Evolutionary conservation across 1,140 invertebrate species (phyloP), one percentile per base, ranked within the genome.

Genomic region (Platorchestia sp.): DNA sequence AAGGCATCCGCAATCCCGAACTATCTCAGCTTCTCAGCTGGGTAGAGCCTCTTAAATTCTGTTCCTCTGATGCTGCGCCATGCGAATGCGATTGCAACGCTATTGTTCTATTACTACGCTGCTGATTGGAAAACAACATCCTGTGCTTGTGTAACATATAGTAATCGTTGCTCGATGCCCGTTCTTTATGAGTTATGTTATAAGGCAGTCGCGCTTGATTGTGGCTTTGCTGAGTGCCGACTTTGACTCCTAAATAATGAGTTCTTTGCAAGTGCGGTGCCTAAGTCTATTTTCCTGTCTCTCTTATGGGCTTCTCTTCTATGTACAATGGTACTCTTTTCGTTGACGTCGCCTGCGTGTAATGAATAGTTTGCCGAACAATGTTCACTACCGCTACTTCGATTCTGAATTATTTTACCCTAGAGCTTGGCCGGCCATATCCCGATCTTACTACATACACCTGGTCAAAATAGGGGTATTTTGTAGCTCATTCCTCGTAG

Each of bases 71-170:
- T 19, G 59, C 59, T 75, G 59, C 59, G 27, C 59, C 14, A 75
- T 27, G 59, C 59, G 59, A 75, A 75, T 42, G 43, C 36, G 40
- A 93, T 93, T 19, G 91, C 19, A 45, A 45, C 45, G 45, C 91
- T 45, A 93, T 93, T 93, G 91, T 93, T 93, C 91, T 10, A 45
- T 44, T 93, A 40, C 91, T 44, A 93, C 19, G 45, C 91, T 14
- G 45, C 6, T 93, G 91, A 93, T 93, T 93, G 91, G 91, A 93
- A 93, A 43, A 45, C 45, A 45, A 27, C 45, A 93, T 10, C n/a
- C 7, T 89, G 41, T 89, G 87, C n/a, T 89, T 89, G 87, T 89
- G 87, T 44, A 89, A 89, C 87, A 89, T 89, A 89, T 89, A 89
- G 87, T 89, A 89, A 89, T 89, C 41, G 87, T 10, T 89, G 87